Conservation (phyloP, 2,113 vertebrate genomes). For the Myotis yumanensis region DNA sequence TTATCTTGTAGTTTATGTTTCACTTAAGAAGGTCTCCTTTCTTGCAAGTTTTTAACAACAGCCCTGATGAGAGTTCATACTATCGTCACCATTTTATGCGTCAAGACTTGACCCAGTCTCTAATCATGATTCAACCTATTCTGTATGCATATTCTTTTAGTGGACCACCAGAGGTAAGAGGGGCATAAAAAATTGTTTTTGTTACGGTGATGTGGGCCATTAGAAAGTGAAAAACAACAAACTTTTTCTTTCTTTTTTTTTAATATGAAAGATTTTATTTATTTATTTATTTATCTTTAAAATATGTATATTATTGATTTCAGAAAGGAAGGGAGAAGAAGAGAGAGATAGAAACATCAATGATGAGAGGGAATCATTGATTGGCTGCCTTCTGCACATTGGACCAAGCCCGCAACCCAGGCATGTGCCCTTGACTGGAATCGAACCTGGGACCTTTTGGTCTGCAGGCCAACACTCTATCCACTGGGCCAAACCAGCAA, state of each 20-base stretch:
- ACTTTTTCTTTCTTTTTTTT: neutral
- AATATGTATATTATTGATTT: too few species aligned
- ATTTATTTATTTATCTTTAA: too few species aligned
- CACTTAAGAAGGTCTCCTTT: constrained; percentile 98
- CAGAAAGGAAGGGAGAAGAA: too few species aligned
- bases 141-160: constrained; percentile 97
- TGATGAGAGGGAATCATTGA: too few species aligned
- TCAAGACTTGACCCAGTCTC: constrained; percentile 96
- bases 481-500: too few species aligned
- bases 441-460: too few species aligned
- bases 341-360: too few species aligned
- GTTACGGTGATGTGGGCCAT: neutral
- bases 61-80: constrained; percentile 97
- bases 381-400: too few species aligned
- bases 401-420: too few species aligned
- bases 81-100: constrained; percentile 98
- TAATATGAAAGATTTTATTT: too few species aligned
- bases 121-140: constrained; percentile 98
- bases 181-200: neutral
- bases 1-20: constrained; percentile 95
- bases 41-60: constrained; percentile 99
- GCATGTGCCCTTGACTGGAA: too few species aligned
- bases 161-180: constrained; percentile 94
- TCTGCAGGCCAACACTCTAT: too few species aligned
- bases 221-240: neutral